Conservation (phyloP, 1,140 invertebrate genomes). For the Papilio helenus region DNA sequence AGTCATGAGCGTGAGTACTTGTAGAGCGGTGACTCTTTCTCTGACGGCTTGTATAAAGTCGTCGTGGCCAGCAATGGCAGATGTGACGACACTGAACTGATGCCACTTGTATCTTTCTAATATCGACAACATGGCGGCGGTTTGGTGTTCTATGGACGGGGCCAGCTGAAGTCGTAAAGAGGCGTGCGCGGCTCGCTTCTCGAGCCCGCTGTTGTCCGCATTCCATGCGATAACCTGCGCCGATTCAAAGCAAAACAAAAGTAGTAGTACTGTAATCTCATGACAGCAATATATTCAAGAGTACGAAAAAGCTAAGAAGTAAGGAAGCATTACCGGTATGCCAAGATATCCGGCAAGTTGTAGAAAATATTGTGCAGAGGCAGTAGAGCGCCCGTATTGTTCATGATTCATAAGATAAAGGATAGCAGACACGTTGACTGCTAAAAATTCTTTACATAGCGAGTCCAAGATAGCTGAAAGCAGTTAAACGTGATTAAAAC, state of each 20-base stretch:
- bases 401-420: slow-evolving; percentile 97
- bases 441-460: slow-evolving; percentile 94
- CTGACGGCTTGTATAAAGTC: slow-evolving; percentile 97
- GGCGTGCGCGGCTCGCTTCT: slow-evolving; percentile 91
- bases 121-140: slow-evolving; percentile 96
- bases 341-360: slow-evolving; percentile 93
- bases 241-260: slow-evolving; percentile 33
- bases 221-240: slow-evolving; percentile 96
- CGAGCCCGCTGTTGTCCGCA: slow-evolving; percentile 94
- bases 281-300: slow-evolving; percentile 24
- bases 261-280: background rate
- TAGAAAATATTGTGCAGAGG: slow-evolving; percentile 96
- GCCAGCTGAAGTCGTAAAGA: slow-evolving; percentile 95
- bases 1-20: slow-evolving; percentile 70
- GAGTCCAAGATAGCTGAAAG: slow-evolving; percentile 92
- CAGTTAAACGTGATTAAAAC: slow-evolving; percentile 45
- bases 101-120: slow-evolving; percentile 98
- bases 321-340: slow-evolving; percentile 76
- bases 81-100: slow-evolving; percentile 96
- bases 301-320: slow-evolving; percentile 43
- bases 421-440: slow-evolving; percentile 94
- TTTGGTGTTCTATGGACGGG: slow-evolving; percentile 96
- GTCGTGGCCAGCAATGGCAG: slow-evolving; percentile 95
- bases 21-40: slow-evolving; percentile 92
- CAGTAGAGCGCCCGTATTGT: slow-evolving; percentile 93